phyloP scores from a whole-genome alignment of 2,888 invertebrate species.

The Dascillus cervinus region DNA sequence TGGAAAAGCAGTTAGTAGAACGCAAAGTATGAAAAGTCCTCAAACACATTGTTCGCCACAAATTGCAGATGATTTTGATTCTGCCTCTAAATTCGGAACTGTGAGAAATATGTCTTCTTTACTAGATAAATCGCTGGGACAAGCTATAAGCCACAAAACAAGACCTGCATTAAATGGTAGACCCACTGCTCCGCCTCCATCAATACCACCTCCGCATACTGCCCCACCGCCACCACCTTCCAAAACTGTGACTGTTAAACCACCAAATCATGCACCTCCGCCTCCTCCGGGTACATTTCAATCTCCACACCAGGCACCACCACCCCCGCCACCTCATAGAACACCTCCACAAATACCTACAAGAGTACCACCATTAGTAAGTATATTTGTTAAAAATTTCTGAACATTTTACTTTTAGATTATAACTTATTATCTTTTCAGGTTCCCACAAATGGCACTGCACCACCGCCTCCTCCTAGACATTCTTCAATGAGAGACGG shows the following conservation, averaged over 20 bases:
- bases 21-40: conserved; percentile 79
- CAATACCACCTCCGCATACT: conserved; percentile 41
- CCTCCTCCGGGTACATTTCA: conserved; percentile 30
- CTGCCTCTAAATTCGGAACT: conserved; percentile 36
- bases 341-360: conserved; percentile 27
- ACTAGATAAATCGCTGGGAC: conserved; percentile 47
- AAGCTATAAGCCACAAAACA: conserved; percentile 31
- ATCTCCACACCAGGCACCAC: conserved; percentile 22
- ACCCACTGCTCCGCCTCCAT: conserved; percentile 39
- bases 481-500: conserved; percentile 54
- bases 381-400: conserved; percentile 3
- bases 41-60: conserved; percentile 58
- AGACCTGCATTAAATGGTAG: conserved; percentile 31
- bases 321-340: conserved; percentile 30
- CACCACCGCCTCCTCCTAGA: conserved; percentile 52
- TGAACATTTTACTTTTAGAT: conserved; percentile 1
- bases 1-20: conserved; percentile 47
- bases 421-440: conserved; percentile 5
- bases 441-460: conserved; percentile 28
- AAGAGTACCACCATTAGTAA: conserved; percentile 25
- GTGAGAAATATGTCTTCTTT: conserved; percentile 41
- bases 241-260: conserved; percentile 29
- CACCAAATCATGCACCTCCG: conserved; percentile 38
- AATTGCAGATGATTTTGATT: conserved; percentile 33
- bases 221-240: conserved; percentile 42